Evolutionary conservation across 2,797 vertebrate species (phyloP), one percentile per base, ranked within the genome.

Genomic region (Hybognathus amarus): DNA sequence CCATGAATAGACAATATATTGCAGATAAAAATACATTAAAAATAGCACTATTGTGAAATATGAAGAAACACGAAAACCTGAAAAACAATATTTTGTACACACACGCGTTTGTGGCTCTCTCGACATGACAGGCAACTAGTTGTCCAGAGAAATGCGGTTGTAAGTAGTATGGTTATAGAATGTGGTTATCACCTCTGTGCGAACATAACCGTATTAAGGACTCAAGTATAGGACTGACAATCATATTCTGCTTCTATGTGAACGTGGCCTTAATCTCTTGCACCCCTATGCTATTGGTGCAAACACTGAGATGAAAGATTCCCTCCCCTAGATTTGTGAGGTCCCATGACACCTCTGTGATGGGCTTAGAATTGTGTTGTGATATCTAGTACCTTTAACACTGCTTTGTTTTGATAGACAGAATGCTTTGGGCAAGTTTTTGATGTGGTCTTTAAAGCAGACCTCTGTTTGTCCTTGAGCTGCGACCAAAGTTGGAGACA

Each of bases 401-500:
- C 9, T 45, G 33, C 30, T 40, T 66, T 64, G 18, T 61, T 20
- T 33, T 45, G 40, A 78, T 33, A 66, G 20, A 33, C 61, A 47
- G 42, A 78, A 66, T 78, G 40, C 18, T 66, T 61, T 77, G 24
- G 74, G n/a, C 42, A 42, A 66, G 73, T 82, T 54, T 67, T 77
- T 47, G 38, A 67, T 54, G 61, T 68, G 5, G 50, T 59, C 74
- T 83, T 69, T 83, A 40, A 77, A 83, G 50, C 73, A 83, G 81
- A 75, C 71, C 71, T 67, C 70, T 9, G 5, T 69, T 77, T 83
- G 82, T 77, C 82, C 82, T 83, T 77, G 82, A 83, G 74, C 73
- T 24, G 36, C 36, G 4, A 42, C 13, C 3, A 74, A 69, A 64
- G 80, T 52, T 52, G 30, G 42, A 63, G 69, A 33, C 56, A 36